Base-by-base conservation (phyloP, 2,888 invertebrate genomes). In the Ichneumoninae sp. region DNA sequence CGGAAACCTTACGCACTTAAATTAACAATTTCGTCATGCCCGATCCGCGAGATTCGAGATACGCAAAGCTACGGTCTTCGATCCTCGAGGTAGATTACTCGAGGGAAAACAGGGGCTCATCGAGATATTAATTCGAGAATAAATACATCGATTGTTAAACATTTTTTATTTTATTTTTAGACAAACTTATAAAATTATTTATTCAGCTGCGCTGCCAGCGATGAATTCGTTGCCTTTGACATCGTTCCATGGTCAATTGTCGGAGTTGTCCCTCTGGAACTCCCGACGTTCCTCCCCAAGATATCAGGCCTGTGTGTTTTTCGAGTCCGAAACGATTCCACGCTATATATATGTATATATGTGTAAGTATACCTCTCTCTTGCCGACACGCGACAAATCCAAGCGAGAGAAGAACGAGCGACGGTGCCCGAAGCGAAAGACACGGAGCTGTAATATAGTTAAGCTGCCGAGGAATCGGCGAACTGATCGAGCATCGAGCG, bases 351-450 rank as follows among this genome's bases (percentile, higher is more conserved):
- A 44, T 3, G 1, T 44, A 44, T 2, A 13, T 13, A 3, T 44
- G 44, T 44, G 3, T 4, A 16, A 40, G 40, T 40, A 10, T 40
- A 69, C 47, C 77, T 78, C 68, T 86, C 84, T 80, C 75, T 84
- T 78, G 57, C 68, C 66, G 74, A 86, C 85, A 85, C 86, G 81
- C 86, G 86, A 85, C 79, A 30, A 52, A 22, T 26, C 13, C 57
- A 22, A 26, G 44, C 40, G 47, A 50, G 76, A 65, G 54, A 63
- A 44, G 16, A 30, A 33, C 19, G 47, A 50, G 33, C 30, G 50
- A 30, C 19, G 26, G 54, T 33, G 65, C 30, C n/a, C 40, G 22
- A 16, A 50, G 70, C 33, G 57, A 68, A 50, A 66, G 26, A 66
- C 22, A 33, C 6, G 36, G 54, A 40, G 60, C 13, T 19, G 50